phyloP scores from a whole-genome alignment of 2,113 vertebrate species.

The Pseudorasbora parva region DNA sequence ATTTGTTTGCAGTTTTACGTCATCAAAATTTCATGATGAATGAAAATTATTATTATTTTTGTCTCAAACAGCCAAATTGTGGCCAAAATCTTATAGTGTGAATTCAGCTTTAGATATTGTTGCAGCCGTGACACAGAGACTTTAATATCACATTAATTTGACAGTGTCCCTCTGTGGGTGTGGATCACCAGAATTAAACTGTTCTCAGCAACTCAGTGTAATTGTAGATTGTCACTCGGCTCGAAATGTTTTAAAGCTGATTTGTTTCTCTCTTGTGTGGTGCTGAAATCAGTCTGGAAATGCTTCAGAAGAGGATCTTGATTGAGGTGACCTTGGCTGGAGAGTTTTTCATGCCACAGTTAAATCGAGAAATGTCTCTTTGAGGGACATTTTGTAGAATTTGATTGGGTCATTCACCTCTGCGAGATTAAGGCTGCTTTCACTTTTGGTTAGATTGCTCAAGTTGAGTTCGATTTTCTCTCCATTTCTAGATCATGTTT shows the following conservation, averaged over 20 bases:
- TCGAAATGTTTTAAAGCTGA: background rate
- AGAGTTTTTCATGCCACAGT: conserved; percentile 14
- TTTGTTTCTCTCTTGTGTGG: background rate
- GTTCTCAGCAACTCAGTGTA: background rate
- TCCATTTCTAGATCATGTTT: background rate
- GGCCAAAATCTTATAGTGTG: no score
- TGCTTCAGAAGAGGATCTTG: conserved; percentile 16
- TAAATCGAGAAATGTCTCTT: background rate
- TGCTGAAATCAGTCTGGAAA: background rate
- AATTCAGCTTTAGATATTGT: background rate
- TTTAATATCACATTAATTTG: background rate
- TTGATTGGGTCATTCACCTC: conserved; percentile 39
- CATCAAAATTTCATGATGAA: no score
- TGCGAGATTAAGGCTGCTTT: background rate
- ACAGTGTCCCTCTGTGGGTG: background rate
- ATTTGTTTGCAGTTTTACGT: no score
- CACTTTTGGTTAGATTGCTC: background rate
- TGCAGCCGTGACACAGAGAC: background rate
- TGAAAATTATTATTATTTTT: no score
- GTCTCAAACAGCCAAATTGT: no score
- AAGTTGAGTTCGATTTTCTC: background rate
- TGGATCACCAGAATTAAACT: background rate
- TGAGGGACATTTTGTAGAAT: background rate
- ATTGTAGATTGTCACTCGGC: conserved; percentile 5
- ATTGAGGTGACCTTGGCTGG: conserved; percentile 43